phyloP scores from a whole-genome alignment of 2,888 invertebrate genomes.

The Xanthia togata region DNA sequence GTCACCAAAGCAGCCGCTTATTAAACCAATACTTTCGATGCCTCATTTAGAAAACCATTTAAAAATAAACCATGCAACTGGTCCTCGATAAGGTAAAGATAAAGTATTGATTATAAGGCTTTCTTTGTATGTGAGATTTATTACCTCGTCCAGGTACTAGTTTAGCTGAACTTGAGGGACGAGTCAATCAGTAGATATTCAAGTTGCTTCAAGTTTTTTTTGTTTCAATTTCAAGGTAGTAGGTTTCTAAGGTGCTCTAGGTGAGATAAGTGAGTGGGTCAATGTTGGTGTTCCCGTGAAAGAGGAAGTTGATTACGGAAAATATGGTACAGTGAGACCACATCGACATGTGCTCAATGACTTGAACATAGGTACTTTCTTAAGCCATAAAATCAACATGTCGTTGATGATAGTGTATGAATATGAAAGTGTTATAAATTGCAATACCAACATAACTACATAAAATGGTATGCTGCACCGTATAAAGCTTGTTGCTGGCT shows the following conservation, averaged over 20 bases:
- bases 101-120: conserved; percentile 43
- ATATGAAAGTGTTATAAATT: not conserved
- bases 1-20: conserved; percentile 59
- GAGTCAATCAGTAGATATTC: conserved; percentile 37
- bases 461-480: not conserved
- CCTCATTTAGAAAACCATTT: conserved; percentile 66
- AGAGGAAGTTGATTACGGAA: not conserved
- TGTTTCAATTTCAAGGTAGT: conserved; percentile 13
- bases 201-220: conserved; percentile 35
- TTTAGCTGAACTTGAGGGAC: conserved; percentile 44
- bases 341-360: not conserved
- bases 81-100: conserved; percentile 50
- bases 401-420: not conserved
- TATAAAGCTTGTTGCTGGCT: not conserved
- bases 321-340: not conserved
- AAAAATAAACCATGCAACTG: conserved; percentile 59
- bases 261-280: conserved; percentile 37
- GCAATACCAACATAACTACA: not conserved
- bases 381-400: not conserved
- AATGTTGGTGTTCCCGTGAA: conserved; percentile 42
- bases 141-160: conserved; percentile 25
- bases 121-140: conserved; percentile 56
- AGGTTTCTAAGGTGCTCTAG: conserved; percentile 31
- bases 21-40: conserved; percentile 66
- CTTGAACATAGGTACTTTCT: not conserved